Evolutionary conservation across 2,113 vertebrate species (phyloP).

Genomic region (Misgurnus anguillicaudatus): DNA sequence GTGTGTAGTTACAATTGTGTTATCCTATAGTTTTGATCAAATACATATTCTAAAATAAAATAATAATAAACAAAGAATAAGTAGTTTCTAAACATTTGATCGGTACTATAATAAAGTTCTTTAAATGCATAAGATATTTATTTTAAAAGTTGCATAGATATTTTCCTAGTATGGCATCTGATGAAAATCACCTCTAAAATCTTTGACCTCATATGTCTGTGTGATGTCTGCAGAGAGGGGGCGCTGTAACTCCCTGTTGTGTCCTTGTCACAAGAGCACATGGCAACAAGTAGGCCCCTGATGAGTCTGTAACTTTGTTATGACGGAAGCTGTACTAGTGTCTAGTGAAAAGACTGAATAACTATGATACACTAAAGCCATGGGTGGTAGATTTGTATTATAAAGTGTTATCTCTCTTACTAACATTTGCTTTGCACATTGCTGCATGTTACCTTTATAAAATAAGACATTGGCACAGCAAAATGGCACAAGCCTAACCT

Average conservation of each 20-base stretch:
- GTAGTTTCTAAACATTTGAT: too few relatives aligned
- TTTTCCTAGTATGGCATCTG: too few relatives aligned
- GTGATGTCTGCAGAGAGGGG: conserved; percentile 11
- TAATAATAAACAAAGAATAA: too few relatives aligned
- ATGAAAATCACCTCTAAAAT: too few relatives aligned
- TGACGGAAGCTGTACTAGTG: conserved; percentile 32
- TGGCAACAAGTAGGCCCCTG: not conserved
- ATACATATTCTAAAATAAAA: too few relatives aligned
- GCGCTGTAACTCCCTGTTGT: conserved; percentile 16
- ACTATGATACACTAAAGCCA: not conserved
- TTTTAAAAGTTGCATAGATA: not conserved
- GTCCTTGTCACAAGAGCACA: not conserved
- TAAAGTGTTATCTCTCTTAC: not conserved
- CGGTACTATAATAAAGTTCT: too few relatives aligned
- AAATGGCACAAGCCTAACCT: conserved; percentile 16
- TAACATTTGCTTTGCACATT: not conserved
- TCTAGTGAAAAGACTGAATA: not conserved
- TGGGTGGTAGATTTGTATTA: too few relatives aligned
- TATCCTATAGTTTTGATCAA: too few relatives aligned
- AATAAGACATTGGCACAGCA: conserved; percentile 21
- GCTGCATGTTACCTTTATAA: not conserved
- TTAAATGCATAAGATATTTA: too few relatives aligned
- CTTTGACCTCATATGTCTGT: not conserved
- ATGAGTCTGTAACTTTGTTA: conserved; percentile 17
- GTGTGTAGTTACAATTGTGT: too few relatives aligned